Evolutionary conservation across 2,797 vertebrate genomes (phyloP).

Genomic region (Channallabes apus): DNA sequence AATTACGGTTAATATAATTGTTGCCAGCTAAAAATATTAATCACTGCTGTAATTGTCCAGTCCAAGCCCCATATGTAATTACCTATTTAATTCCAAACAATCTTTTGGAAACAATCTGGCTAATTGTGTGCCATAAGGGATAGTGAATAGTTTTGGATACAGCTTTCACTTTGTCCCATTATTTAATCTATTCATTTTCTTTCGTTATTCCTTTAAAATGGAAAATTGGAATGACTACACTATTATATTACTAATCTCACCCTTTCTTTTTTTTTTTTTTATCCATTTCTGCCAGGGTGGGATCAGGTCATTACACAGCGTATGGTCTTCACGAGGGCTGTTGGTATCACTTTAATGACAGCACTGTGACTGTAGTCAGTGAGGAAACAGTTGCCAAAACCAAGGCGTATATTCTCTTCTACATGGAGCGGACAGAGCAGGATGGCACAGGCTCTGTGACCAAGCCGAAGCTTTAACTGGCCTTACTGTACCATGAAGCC

Average conservation of each 20-base stretch:
- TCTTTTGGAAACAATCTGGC: no score
- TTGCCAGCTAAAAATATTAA: no score
- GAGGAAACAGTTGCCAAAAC: constrained; percentile 93
- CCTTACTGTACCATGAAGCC: constrained; percentile 45
- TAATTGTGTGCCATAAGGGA: not conserved
- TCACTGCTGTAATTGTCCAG: no score
- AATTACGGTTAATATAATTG: no score
- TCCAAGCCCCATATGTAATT: no score
- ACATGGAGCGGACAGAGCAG: constrained; percentile 83
- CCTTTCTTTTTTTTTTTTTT: not conserved
- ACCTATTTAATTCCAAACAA: no score
- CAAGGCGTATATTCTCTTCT: constrained; percentile 99
- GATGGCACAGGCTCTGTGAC: constrained; percentile 65
- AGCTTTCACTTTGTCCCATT: not conserved
- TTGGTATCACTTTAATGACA: constrained; percentile 99
- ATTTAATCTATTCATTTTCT: no score
- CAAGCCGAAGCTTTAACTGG: constrained; percentile 70
- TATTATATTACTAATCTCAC: not conserved
- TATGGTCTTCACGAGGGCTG: constrained; percentile 88
- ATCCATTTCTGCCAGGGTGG: constrained; percentile 77
- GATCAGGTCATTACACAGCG: constrained; percentile 96
- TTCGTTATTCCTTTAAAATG: not conserved
- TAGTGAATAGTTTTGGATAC: not conserved
- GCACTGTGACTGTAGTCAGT: constrained; percentile 90
- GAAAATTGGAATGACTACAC: not conserved